A percentile compares a stretch with the other conserved stretches of the same genome.
phyloP scores from a whole-genome alignment of 2,113 vertebrate species.

The Siphamia tubifer region DNA sequence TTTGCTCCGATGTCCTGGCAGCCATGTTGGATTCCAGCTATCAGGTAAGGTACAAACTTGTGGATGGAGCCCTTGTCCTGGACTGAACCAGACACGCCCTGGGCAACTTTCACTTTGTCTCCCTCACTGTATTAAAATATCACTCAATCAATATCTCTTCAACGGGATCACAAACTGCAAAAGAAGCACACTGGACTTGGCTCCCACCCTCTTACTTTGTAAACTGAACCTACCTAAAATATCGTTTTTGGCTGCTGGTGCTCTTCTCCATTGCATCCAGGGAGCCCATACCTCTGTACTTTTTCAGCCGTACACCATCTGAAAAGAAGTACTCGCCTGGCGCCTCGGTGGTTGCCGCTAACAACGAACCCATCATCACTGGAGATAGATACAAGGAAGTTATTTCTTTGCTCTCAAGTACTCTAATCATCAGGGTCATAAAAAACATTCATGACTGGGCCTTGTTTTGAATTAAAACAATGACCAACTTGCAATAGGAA shows the following conservation, averaged over 20 bases:
- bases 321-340: slow-evolving; percentile 95
- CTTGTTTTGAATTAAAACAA: too few relatives aligned
- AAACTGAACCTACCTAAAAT: slow-evolving; percentile 90
- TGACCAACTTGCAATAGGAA: too few relatives aligned
- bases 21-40: slow-evolving; percentile 93
- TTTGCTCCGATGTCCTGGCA: slow-evolving; percentile 94
- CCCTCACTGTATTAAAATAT: slow-evolving; percentile 82
- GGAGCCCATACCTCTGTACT: slow-evolving; percentile 93
- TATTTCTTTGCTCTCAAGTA: not conserved
- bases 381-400: not conserved
- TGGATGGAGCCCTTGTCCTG: slow-evolving; percentile 96
- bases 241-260: slow-evolving; percentile 91
- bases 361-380: slow-evolving; percentile 96
- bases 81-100: slow-evolving; percentile 91
- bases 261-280: slow-evolving; percentile 94
- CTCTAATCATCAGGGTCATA: not conserved
- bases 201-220: not conserved
- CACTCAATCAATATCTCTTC: not conserved
- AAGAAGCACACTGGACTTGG: too few relatives aligned
- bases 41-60: slow-evolving; percentile 92
- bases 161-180: not conserved
- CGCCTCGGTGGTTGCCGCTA: slow-evolving; percentile 91
- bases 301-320: slow-evolving; percentile 91
- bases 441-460: too few relatives aligned
- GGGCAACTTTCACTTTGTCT: slow-evolving; percentile 92